Evolutionary conservation across 2,797 vertebrate species (phyloP).

Genomic region (Eospalax fontanierii): DNA sequence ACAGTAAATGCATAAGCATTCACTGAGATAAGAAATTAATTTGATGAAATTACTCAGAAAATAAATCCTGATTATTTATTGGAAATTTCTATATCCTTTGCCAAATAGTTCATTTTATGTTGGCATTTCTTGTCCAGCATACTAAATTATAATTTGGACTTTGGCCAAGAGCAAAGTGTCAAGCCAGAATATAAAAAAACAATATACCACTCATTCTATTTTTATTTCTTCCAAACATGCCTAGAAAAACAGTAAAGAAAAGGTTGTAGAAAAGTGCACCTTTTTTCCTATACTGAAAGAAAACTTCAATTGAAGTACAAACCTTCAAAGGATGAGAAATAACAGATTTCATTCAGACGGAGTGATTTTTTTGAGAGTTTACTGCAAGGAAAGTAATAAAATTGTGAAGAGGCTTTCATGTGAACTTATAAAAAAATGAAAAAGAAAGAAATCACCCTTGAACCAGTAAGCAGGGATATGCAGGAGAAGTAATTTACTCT

Average conservation of each 20-base stretch:
- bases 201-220: neutral
- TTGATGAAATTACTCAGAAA: conserved; percentile 4
- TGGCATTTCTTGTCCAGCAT: neutral
- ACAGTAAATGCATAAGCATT: conserved; percentile 18
- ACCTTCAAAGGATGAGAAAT: conserved; percentile 75
- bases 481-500: conserved; percentile 63
- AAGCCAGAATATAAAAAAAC: conserved; percentile 33
- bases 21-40: conserved; percentile 1
- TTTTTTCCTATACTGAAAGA: conserved; percentile 65
- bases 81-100: neutral
- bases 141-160: conserved; percentile 47
- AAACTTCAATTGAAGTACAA: conserved; percentile 70
- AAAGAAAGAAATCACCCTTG: conserved; percentile 38
- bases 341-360: conserved; percentile 66
- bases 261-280: conserved; percentile 17
- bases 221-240: conserved; percentile 51
- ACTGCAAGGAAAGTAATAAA: conserved; percentile 71
- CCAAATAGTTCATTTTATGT: neutral
- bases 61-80: neutral
- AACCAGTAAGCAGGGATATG: conserved; percentile 40
- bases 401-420: conserved; percentile 60
- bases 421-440: conserved; percentile 68
- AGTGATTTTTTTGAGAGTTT: conserved; percentile 43
- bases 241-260: conserved; percentile 39
- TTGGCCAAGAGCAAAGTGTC: conserved; percentile 20